Percentiles rank a stretch among this genome's conserved stretches.
Conservation (phyloP, 2,888 invertebrate species). For the Lumbricus terrestris region DNA sequence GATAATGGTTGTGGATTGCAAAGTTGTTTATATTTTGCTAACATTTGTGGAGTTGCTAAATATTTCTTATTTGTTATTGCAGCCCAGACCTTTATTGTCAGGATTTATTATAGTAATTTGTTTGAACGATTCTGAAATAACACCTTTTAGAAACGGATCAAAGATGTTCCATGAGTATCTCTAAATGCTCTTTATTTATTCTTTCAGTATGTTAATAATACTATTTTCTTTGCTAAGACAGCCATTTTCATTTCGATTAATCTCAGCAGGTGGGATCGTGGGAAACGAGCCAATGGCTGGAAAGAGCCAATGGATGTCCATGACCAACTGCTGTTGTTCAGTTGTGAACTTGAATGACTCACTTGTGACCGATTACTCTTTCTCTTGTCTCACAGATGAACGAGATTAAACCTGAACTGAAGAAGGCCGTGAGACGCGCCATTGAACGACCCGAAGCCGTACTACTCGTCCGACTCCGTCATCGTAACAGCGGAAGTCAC, state of each 20-base stretch:
- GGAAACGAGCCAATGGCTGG: neutral
- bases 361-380: neutral
- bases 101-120: neutral
- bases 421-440: neutral
- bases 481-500: slow-evolving; percentile 4
- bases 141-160: neutral
- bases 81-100: neutral
- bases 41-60: neutral
- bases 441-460: slow-evolving; percentile 19
- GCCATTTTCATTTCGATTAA: neutral
- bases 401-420: neutral
- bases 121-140: neutral
- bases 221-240: neutral
- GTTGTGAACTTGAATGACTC: neutral
- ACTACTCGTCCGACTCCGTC: slow-evolving; percentile 14
- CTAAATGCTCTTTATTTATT: neutral
- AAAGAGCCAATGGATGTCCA: neutral
- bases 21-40: neutral
- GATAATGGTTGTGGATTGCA: neutral
- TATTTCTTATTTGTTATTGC: neutral
- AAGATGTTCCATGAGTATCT: neutral
- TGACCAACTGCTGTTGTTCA: neutral
- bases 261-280: neutral
- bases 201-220: neutral
- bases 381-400: slow-evolving; percentile 8